Evolutionary conservation across 2,888 invertebrate genomes (phyloP), one percentile per base, ranked within the genome.

Genomic region (Amblyteles armatorius): DNA sequence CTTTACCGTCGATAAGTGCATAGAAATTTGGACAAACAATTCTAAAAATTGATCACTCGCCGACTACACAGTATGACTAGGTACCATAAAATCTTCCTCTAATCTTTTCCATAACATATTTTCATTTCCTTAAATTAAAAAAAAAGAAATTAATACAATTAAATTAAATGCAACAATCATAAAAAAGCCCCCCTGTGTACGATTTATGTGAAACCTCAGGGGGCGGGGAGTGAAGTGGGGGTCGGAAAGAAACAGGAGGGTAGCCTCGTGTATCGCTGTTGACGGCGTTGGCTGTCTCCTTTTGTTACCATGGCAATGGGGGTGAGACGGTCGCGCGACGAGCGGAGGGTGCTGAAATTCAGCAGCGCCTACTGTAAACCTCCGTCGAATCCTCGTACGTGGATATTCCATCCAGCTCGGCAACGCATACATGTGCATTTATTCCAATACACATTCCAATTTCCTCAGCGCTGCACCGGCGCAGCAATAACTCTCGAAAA

Each of bases 261-360:
- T 40, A 26, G 57, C 29, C 52, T 73, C 26, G 60, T 60, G 26
- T 60, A 44, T 60, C 73, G 57, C 40, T 44, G 73, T 40, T 40
- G 57, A 26, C 40, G 57, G 73, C 73, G 60, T 40, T 16, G 73
- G 73, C 57, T 57, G 74, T 44, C 57, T 71, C 71, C 55, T 76
- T 76, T 72, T 50, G 83, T 77, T 83, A 80, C 79, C 83, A 83
- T 83, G 80, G 83, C 83, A 57, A 83, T 80, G 83, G 73, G 73
- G 40, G 73, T 63, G 57, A 67, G 55, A 69, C 44, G 55, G 57
- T 72, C 29, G 67, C 55, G 79, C 60, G 50, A 55, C 78, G 48
- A 57, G 71, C 44, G 63, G 40, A 79, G 74, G 57, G 72, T 57
- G 73, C 73, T n/a, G 57, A 73, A 26, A 60, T 44, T 73, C 72